Evolutionary conservation across 2,888 invertebrate genomes (phyloP).

Genomic region (Beris morrisii): DNA sequence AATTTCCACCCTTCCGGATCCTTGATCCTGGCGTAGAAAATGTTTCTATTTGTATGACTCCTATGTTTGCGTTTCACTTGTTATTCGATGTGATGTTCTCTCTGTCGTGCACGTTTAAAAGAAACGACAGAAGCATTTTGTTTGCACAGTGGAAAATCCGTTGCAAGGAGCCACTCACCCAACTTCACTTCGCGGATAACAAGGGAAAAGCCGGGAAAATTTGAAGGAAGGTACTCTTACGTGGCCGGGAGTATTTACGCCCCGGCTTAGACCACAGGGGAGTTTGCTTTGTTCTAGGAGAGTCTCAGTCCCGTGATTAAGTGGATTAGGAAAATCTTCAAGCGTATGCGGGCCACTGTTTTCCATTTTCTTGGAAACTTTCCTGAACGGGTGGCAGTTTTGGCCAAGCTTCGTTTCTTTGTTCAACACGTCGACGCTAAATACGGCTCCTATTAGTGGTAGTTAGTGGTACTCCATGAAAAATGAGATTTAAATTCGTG

Average conservation of each 20-base stretch:
- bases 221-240: constrained; percentile 13
- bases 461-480: too few species aligned
- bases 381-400: too few species aligned
- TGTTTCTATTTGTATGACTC: constrained; percentile 32
- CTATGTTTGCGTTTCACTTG: constrained; percentile 30
- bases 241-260: constrained; percentile 10
- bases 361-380: constrained; percentile 11
- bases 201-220: constrained; percentile 15
- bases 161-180: constrained; percentile 8
- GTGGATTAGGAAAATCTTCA: constrained; percentile 15
- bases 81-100: constrained; percentile 22
- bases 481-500: too few species aligned
- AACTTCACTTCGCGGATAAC: constrained; percentile 14
- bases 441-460: too few species aligned
- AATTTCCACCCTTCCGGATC: constrained; percentile 22
- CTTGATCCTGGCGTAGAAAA: constrained; percentile 15
- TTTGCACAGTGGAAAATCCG: constrained; percentile 24
- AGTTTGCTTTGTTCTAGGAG: constrained; percentile 12
- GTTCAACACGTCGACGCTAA: too few species aligned
- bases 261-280: constrained; percentile 24
- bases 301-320: constrained; percentile 22
- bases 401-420: too few species aligned
- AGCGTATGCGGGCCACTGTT: too few species aligned
- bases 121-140: constrained; percentile 20
- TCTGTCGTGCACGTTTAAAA: neutral